phyloP scores from a whole-genome alignment of 2,113 vertebrate species.

The Cariama cristata region DNA sequence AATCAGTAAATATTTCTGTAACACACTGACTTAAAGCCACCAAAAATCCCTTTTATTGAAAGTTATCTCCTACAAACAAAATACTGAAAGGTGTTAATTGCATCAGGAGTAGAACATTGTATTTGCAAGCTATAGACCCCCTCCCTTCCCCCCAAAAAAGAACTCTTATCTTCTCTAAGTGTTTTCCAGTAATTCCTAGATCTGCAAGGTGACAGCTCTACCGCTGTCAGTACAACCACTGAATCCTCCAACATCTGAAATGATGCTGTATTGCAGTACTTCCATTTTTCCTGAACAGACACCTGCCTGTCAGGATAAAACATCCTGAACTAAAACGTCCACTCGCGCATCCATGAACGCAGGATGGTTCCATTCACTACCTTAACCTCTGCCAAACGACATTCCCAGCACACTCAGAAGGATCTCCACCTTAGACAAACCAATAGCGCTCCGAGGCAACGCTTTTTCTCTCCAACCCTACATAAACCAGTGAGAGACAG shows the following conservation, averaged over 20 bases:
- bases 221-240: neutral
- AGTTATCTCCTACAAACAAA: neutral
- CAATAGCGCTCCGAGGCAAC: neutral
- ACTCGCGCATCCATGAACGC: neutral
- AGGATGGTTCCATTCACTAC: neutral
- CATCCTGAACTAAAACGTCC: neutral
- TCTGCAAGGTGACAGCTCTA: neutral
- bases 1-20: neutral
- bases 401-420: neutral
- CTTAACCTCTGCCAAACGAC: neutral
- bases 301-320: neutral
- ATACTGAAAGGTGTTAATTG: neutral
- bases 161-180: neutral
- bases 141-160: neutral
- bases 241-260: neutral
- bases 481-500: neutral
- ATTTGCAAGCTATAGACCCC: neutral
- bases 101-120: neutral
- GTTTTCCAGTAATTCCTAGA: neutral
- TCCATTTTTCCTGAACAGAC: neutral
- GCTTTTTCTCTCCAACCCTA: neutral
- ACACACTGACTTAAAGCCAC: neutral
- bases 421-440: neutral
- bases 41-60: neutral
- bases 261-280: neutral